phyloP scores from a whole-genome alignment of 2,113 vertebrate genomes.

The Pao palembangensis region DNA sequence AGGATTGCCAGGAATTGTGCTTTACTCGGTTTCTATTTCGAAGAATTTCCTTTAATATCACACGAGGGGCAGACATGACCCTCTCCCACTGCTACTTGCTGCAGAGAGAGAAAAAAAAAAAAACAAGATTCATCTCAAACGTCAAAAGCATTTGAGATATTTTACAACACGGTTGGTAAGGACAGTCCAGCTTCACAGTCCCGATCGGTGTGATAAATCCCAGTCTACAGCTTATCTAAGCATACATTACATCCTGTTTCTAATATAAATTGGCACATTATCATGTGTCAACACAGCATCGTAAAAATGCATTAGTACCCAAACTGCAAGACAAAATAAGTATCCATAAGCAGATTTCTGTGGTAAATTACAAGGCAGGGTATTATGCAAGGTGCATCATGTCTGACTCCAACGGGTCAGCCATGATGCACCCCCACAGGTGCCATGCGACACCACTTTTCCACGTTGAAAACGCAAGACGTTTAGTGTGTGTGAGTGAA shows the following conservation, averaged over 20 bases:
- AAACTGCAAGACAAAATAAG: not conserved
- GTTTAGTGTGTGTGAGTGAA: too few species aligned
- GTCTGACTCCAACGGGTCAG: too few species aligned
- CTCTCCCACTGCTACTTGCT: not conserved
- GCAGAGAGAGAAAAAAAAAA: constrained; percentile 1
- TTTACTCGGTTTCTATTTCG: constrained; percentile 28
- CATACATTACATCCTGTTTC: constrained; percentile 11
- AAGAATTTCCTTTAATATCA: constrained; percentile 20
- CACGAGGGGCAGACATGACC: not conserved
- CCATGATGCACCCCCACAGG: too few species aligned
- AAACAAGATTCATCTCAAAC: constrained; percentile 36
- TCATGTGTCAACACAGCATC: constrained; percentile 8
- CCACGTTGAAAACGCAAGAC: too few species aligned
- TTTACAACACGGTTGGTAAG: constrained; percentile 28
- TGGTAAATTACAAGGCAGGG: not conserved
- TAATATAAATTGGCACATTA: constrained; percentile 2
- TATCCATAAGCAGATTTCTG: not conserved
- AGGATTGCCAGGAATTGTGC: constrained; percentile 37
- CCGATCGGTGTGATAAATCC: constrained; percentile 21
- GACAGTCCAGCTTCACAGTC: constrained; percentile 21
- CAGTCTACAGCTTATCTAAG: constrained; percentile 6
- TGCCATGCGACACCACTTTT: too few species aligned
- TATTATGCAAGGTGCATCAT: too few species aligned
- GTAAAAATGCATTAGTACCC: not conserved
- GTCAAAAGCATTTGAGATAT: constrained; percentile 35